Conservation (phyloP, 2,113 vertebrate genomes). For the Heteronetta atricapilla region DNA sequence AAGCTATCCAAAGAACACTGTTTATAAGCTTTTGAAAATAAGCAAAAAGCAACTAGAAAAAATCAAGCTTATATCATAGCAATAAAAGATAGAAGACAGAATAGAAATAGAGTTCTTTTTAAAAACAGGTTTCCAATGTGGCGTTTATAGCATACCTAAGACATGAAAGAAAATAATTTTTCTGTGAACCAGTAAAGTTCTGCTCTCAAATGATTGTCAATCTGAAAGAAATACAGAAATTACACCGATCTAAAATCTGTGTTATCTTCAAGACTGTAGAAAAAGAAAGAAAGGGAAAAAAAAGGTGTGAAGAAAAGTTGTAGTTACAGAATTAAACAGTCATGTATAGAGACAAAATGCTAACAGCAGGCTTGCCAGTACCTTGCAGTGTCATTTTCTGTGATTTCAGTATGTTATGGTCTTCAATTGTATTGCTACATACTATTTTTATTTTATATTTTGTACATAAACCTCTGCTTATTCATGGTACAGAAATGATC, state of each 20-base stretch:
- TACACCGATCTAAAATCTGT: neutral
- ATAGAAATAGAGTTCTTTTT: neutral
- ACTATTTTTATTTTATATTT: neutral
- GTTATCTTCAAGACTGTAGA: neutral
- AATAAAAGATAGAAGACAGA: neutral
- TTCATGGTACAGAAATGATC: neutral
- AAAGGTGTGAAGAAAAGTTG: neutral
- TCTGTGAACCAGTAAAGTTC: neutral
- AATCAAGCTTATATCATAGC: neutral
- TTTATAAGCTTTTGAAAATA: neutral
- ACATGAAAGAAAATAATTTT: neutral
- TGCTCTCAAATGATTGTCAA: neutral
- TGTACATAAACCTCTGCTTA: neutral
- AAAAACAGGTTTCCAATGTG: neutral
- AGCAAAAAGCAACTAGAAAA: neutral
- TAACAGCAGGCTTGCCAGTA: neutral
- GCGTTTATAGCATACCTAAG: neutral
- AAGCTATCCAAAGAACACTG: neutral
- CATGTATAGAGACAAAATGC: neutral
- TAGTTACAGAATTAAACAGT: neutral
- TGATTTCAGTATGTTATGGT: neutral
- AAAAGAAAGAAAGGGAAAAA: neutral
- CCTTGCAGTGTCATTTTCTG: neutral
- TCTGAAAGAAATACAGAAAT: neutral
- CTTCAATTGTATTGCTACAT: neutral